These are phyloP conservation scores for Empis stercorea DNA, from an alignment of 2,888 invertebrate species.

Conservation along the genomic window DNA sequence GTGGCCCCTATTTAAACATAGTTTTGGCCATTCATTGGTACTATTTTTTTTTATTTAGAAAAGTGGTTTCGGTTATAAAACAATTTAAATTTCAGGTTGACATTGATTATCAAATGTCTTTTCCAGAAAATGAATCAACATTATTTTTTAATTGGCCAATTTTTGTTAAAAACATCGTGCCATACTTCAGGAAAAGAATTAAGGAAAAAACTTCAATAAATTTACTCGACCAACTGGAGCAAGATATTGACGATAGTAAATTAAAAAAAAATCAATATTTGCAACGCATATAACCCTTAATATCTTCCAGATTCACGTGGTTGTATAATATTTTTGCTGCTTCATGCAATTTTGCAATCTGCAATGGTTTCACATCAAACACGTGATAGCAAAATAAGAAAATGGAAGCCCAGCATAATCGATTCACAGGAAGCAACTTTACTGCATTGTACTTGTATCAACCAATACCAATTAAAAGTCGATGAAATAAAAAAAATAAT, in stretches of 20 bases:
- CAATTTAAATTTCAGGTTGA: constrained; percentile 4
- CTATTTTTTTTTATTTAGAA: too few relatives aligned
- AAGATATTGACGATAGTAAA: too few relatives aligned
- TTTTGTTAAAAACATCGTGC: too few relatives aligned
- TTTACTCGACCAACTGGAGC: too few relatives aligned
- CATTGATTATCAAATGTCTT: constrained; percentile 6
- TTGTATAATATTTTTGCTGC: constrained; percentile 1
- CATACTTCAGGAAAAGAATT: too few relatives aligned
- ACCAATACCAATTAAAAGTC: background rate
- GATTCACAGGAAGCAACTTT: background rate
- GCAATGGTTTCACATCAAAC: background rate
- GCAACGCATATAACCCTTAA: background rate
- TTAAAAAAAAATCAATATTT: too few relatives aligned
- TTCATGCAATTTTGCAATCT: constrained; percentile 7
- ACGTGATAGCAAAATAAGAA: constrained; percentile 4
- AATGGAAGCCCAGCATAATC: constrained; percentile 7
- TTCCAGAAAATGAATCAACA: constrained; percentile 1
- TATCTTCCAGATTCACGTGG: constrained; percentile 4
- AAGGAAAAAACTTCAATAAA: too few relatives aligned
- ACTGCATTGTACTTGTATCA: too few relatives aligned
- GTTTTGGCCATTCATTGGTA: too few relatives aligned
- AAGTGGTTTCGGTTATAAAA: background rate
- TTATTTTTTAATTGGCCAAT: background rate
- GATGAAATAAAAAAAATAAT: background rate
- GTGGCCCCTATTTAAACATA: too few relatives aligned